phyloP scores from a whole-genome alignment of 2,113 vertebrate genomes.

The Clupea harengus region DNA sequence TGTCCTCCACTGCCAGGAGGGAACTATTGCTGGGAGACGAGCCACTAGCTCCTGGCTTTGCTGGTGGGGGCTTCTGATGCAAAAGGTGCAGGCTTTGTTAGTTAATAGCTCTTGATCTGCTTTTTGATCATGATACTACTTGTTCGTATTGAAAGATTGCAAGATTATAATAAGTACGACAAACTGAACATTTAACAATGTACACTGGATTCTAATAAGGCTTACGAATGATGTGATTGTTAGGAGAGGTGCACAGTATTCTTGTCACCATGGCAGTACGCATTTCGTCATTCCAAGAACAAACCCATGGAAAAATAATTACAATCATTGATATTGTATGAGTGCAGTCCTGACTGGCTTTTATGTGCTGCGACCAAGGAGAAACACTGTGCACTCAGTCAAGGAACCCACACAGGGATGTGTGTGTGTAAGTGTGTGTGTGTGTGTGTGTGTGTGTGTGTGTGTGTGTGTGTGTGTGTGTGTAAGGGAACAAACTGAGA shows the following conservation, averaged over 20 bases:
- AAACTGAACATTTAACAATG: not conserved
- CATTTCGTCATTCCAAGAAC: no score
- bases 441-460: no score
- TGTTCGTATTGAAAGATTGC: not conserved
- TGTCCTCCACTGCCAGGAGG: conserved; percentile 1
- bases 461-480: no score
- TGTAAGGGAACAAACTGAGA: not conserved
- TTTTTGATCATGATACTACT: not conserved
- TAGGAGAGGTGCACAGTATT: no score
- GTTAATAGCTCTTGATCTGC: not conserved
- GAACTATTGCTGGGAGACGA: not conserved
- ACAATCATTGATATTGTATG: no score
- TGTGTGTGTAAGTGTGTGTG: no score
- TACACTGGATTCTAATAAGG: not conserved
- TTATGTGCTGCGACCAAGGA: no score
- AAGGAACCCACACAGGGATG: no score
- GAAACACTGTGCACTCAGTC: no score
- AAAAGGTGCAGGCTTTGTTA: not conserved
- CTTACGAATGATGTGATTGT: not conserved
- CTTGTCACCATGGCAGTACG: no score
- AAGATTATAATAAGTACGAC: not conserved
- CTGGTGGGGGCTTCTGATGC: not conserved
- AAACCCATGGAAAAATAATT: no score
- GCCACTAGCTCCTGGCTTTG: not conserved
- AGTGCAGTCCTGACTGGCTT: no score